Evolutionary conservation across 2,113 vertebrate genomes (phyloP).

Genomic region (Thinocorus orbignyianus): DNA sequence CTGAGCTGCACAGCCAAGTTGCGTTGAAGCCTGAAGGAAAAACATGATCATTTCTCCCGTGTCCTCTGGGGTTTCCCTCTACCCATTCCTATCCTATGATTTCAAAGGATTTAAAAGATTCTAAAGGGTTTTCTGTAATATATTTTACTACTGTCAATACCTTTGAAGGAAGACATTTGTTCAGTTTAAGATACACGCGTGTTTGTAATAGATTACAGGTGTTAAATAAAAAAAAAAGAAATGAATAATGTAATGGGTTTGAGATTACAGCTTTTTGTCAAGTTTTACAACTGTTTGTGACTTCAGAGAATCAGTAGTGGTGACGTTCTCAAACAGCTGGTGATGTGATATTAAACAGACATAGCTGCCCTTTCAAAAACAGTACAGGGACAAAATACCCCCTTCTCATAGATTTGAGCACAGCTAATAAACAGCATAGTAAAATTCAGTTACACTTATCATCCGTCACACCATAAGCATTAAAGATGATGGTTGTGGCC

Average conservation of each 20-base stretch:
- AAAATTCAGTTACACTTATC: rapidly evolving
- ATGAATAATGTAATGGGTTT: not conserved
- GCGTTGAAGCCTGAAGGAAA: not conserved
- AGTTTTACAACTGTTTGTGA: not conserved
- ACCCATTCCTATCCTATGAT: not conserved
- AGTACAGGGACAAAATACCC: not conserved
- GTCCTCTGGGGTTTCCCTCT: not conserved
- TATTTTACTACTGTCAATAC: not conserved
- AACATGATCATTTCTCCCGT: not conserved
- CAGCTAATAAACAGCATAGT: not conserved
- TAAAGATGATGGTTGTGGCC: no score
- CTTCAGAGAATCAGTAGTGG: not conserved
- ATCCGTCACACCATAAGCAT: not conserved
- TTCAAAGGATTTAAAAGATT: not conserved
- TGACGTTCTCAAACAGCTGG: not conserved
- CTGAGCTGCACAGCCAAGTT: not conserved
- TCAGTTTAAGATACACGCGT: not conserved
- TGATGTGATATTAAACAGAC: not conserved
- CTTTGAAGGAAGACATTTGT: not conserved
- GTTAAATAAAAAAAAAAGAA: not conserved
- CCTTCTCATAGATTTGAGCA: not conserved
- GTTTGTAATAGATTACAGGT: not conserved
- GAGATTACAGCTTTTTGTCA: not conserved
- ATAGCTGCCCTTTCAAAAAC: not conserved
- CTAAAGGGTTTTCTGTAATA: not conserved